Base-by-base conservation (phyloP, 2,888 invertebrate species). In the Graphium colonna region DNA sequence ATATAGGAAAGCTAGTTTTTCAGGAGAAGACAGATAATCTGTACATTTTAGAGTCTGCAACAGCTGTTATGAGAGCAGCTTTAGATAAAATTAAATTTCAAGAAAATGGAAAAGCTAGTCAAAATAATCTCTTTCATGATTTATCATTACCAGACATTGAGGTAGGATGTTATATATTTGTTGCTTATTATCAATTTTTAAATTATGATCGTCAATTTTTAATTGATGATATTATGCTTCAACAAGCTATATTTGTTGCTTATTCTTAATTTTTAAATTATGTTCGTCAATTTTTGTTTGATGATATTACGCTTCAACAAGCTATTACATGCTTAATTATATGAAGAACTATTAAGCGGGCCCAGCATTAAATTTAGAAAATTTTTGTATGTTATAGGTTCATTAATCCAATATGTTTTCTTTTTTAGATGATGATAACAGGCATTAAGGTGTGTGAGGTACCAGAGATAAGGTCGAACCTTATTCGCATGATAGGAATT, bases 51-150 rank as follows among this genome's bases (percentile, higher is more conserved):
- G 95, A 95, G 71, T 93, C 95, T 0, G 91, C 93, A 1, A 94
- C 94, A 0, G 92, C 94, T 2, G 92, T 94, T 0, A 93, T 95
- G 93, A 90, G 95, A 62, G 93, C 95, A n/a, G 91, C 93, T 1
- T 77, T 95, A 39, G 93, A 94, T 67, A 93, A 93, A 79, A 87
- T 95, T 44, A 92, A 92, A 60, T 71, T 77, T n/a, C 77, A 71
- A 60, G 76, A 79, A 53, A 79, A 73, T 69, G 75, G 70, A 12
- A 77, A 70, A 52, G 66, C 64, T 10, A 70, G 61, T 65, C 73
- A 76, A 40, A 73, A 69, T 58, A 78, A 79, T 56, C 77, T 91
- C 39, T 93, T 93, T 60, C 84, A 80, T 61, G 87, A 91, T 62
- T 79, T 93, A 65, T 90, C 90, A 4, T 65, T 91, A 47, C 79